Base-by-base conservation (phyloP, 2,888 invertebrate species). In the Globia sparganii region DNA sequence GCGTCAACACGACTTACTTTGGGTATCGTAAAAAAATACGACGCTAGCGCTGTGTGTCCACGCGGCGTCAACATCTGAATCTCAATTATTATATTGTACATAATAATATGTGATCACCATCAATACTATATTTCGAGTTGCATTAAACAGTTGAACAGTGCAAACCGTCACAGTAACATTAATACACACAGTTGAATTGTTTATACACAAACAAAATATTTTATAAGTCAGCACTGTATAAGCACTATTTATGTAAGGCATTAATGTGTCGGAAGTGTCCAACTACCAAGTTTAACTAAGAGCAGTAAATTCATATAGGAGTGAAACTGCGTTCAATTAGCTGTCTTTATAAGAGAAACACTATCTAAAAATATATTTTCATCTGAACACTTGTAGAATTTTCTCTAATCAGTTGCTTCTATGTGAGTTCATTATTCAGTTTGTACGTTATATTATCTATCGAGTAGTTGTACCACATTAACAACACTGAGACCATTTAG, bases 51-150 rank as follows among this genome's bases (percentile, higher is more conserved):
- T n/a, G 25, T n/a, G 25, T 37, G 46, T 59, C 28, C 34, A 59
- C 53, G 21, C 15, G 8, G 15, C n/a, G 31, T 49, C n/a, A 21
- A 40, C 31, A 56, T 58, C 11, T n/a, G 25, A 15, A 61, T 65
- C 40, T 15, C 9, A 68, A 40, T 58, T 0, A 58, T 67, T 61
- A 53, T 58, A 66, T 8, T 80, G 49, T 72, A 69, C 61, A 84
- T 66, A 58, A 84, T 66, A 58, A 43, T 40, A 64, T 70, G 59
- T 73, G 66, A 84, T 84, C 84, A 79, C 81, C 81, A 73, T 81
- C 70, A 79, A 74, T 84, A 81, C 80, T 79, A 84, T 69, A 66
- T 53, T 68, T 83, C 72, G n/a, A n/a, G n/a, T n/a, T n/a, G n/a
- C n/a, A 61, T 46, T 66, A 66, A 61, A 72, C 62, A 66, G 37